Conservation (phyloP, 2,888 invertebrate species). For the Drosophila bunnanda region DNA sequence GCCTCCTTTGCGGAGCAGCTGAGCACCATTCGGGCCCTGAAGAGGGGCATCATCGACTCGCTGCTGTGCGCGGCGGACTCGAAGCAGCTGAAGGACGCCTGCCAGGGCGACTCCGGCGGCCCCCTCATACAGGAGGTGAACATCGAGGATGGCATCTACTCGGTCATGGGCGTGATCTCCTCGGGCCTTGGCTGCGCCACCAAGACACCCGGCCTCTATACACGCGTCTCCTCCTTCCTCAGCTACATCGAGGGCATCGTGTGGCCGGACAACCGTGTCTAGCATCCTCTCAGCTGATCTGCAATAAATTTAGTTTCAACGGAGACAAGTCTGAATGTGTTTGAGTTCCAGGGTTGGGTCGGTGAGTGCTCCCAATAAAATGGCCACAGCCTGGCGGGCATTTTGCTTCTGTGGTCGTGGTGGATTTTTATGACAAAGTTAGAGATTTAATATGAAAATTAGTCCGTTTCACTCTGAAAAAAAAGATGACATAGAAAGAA, state of each 20-base stretch:
- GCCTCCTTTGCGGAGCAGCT: slow-evolving; percentile 43
- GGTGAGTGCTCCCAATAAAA: too few relatives aligned
- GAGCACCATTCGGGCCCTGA: slow-evolving; percentile 49
- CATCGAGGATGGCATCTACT: slow-evolving; percentile 17
- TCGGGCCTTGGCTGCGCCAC: slow-evolving; percentile 81
- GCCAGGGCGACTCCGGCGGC: slow-evolving; percentile 38
- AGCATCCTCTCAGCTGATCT: slow-evolving; percentile 7
- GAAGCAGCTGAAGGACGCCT: slow-evolving; percentile 24
- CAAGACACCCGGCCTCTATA: slow-evolving; percentile 80
- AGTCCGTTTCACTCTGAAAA: too few relatives aligned
- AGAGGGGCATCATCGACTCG: slow-evolving; percentile 63
- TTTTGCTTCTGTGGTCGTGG: background rate
- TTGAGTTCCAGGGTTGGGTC: background rate
- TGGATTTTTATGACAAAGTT: background rate
- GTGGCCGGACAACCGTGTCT: slow-evolving; percentile 69
- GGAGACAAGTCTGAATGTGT: background rate
- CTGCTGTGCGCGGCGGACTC: slow-evolving; percentile 74
- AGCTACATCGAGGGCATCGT: slow-evolving; percentile 82
- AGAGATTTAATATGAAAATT: too few relatives aligned
- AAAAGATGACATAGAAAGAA: too few relatives aligned
- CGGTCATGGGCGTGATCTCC: slow-evolving; percentile 79
- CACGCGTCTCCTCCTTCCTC: slow-evolving; percentile 80
- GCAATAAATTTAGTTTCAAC: slow-evolving; percentile 34
- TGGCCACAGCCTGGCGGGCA: background rate
- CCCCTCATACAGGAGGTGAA: slow-evolving; percentile 26